Evolutionary conservation across 2,113 vertebrate species (phyloP), one percentile per base, ranked within the genome.

Genomic region (Rhizomys pruinosus): DNA sequence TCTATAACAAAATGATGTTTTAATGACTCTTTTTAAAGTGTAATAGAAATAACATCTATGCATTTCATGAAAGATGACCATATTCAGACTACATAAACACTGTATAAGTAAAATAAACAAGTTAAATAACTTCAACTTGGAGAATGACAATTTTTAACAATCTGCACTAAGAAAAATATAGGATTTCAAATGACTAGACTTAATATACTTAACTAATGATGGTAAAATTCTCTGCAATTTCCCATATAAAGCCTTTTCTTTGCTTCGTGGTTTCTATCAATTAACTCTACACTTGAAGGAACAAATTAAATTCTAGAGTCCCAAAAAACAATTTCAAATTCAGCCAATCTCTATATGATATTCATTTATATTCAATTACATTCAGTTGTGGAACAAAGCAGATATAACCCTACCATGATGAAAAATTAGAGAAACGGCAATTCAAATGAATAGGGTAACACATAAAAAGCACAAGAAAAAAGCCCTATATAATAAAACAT

Each of bases 1-100:
- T 87, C 34, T 84, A 59, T 47, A 93, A 90, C 64, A 86, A 89
- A 95, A 95, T 79, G 34, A 69, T 94, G n/a, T 95, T 90, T 85
- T 89, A 95, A 76, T 16, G 27, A 78, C 37, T 23, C 55, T 69
- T 23, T 34, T 91, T 94, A 93, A 88, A 91, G 7, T 92, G 37
- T 84, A 92, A 86, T 5, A 76, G 44, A 86, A 95, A 29, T 68
- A 39, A 80, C 37, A 91, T 37, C 44, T 59, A 81, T 66, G 59
- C 73, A 71, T 17, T 76, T 91, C 42, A 59, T 90, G 79, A 42
- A 85, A 93, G 63, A 96, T 37, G 47, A 64, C 15, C 13, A 59
- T 64, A 90, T 82, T 92, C 16, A 90, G 37, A 79, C 29, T 72
- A 82, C 19, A 37, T 86, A 93, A 87, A 27, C 23, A 91, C 91